Base-by-base conservation (phyloP, 2,113 vertebrate species). In the Triplophysa tibetana region DNA sequence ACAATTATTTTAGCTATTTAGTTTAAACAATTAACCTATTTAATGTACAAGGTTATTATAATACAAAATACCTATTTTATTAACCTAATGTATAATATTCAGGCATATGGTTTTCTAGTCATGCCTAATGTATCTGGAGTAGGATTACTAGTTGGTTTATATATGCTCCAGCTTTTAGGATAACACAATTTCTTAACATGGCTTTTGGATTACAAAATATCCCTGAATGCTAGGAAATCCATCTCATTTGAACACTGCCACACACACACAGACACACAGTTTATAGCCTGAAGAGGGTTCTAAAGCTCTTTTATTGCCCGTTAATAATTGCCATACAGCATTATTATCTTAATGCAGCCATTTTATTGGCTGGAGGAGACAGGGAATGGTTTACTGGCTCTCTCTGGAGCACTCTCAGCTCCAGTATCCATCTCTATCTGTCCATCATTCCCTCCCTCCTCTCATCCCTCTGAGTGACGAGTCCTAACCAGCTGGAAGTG, bases 311-410 rank as follows among this genome's bases (percentile, higher is more conserved):
- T 92, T 89, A 90, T 88, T 85, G 86, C 83, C 70, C 70, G 89
- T 87, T 89, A 90, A 93, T 91, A 91, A 90, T 91, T 90, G 85
- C 85, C 86, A 86, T 85, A 86, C 68, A 84, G 80, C 82, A 87
- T 89, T 90, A 85, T 86, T 88, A 87, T 92, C 86, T 85, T 88
- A 91, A 91, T 88, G 87, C 82, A 83, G 80, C 69, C 13, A 19
- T 88, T 92, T 92, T 92, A 92, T 88, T 76, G 82, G 81, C 86
- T 87, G 83, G 67, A 78, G 64, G 84, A 86, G 82, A 86, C 81
- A 83, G 70, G 85, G 87, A 85, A 83, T 50, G 81, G 79, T 91
- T 91, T 89, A 90, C 66, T 68, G 74, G 83, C 87, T 87, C 86
- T 87, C 86, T 87, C 70, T 19, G 84, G 86, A 86, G 80, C 73